Conservation (phyloP, 2,113 vertebrate genomes). For the Artemisiospiza belli region DNA sequence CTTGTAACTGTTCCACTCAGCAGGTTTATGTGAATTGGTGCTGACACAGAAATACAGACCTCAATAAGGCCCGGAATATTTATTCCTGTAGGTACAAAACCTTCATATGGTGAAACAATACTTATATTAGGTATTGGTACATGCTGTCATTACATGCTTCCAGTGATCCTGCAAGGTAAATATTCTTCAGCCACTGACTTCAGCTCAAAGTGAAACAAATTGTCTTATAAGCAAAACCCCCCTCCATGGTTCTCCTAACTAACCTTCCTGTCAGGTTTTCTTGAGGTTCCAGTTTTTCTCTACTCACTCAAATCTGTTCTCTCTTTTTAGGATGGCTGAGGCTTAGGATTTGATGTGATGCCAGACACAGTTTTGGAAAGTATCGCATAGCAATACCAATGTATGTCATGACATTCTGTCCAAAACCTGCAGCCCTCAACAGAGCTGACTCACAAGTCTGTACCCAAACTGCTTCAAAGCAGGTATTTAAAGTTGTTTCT, state of each 20-base stretch:
- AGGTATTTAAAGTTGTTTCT: background rate
- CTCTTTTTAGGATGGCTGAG: background rate
- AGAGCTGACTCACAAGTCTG: background rate
- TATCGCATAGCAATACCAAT: background rate
- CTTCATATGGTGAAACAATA: rapidly evolving
- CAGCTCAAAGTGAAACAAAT: background rate
- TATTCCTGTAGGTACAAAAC: background rate
- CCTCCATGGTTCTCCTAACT: background rate
- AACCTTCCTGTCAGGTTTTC: background rate
- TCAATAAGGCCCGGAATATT: background rate
- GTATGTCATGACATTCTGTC: background rate
- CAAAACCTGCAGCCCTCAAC: background rate
- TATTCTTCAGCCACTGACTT: background rate
- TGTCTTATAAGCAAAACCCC: background rate
- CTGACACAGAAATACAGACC: background rate
- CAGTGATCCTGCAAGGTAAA: background rate
- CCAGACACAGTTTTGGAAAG: background rate
- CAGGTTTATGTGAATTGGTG: background rate
- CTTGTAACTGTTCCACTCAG: background rate
- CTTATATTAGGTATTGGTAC: background rate
- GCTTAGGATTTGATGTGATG: background rate
- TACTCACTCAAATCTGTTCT: background rate
- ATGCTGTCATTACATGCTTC: rapidly evolving
- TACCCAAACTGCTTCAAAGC: background rate
- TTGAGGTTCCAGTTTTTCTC: background rate